Evolutionary conservation across 1,140 invertebrate species (phyloP), one percentile per base, ranked within the genome.

Genomic region (Idris sp.): DNA sequence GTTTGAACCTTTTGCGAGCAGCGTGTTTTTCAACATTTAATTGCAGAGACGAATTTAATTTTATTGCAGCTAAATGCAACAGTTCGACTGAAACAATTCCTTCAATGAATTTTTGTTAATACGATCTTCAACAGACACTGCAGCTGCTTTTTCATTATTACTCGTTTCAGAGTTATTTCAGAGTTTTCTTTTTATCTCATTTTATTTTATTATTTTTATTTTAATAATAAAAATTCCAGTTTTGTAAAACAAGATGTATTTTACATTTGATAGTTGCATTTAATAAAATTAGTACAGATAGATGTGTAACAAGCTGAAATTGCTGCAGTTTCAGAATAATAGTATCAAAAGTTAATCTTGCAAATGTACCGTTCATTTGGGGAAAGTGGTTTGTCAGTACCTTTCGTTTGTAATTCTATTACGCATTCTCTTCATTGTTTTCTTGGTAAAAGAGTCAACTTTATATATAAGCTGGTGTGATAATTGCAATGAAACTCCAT

Each of bases 341-440:
- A 43, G 10, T 33, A 18, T 28, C 51, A 7, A 58, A n/a, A 49
- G 43, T 68, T 68, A 58, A 58, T 68, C 64, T 51, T 10, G 28
- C 15, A 36, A 68, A 46, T 46, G 48, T 14, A 46, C 48, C 13
- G 64, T 68, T 15, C 64, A 68, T 68, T 67, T 48, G 49, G 51
- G 53, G 43, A 48, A 56, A 67, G 62, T 58, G 53, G 64, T 58
- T 68, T 68, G 64, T 68, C 64, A 58, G 53, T 49, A 35, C 18
- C 44, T 11, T 35, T 58, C 49, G 51, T 10, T 15, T 31, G 33
- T 68, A 68, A 68, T 68, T 49, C 33, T 36, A 68, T 68, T 68
- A 58, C 53, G 49, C 51, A 49, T 58, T 68, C 53, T 53, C 26
- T 62, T 56, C 58, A 72, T 72, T 72, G 68, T 72, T 58, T 64